Evolutionary conservation across 2,888 invertebrate species (phyloP), one percentile per base, ranked within the genome.

Genomic region (Latrodectus hesperus): DNA sequence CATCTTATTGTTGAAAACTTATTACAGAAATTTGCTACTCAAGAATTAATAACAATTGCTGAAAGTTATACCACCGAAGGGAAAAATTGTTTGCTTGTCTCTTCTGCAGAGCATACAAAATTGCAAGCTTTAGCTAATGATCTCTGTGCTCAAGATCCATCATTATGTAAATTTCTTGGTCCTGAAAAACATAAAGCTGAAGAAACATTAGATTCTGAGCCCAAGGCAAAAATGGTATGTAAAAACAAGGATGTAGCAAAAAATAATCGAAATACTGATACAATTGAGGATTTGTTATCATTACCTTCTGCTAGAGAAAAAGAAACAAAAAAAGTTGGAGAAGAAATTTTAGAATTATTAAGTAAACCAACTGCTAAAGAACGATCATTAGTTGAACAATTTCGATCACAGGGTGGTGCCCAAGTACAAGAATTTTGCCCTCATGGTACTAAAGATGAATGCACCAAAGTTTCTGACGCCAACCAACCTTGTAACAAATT

Each of bases 341-440:
- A 99, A 92, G 99, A 99, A 93, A 99, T 99, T 83, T 94, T 98
- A 91, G 97, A 97, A 91, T 93, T 99, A 17, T 93, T 99, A 0
- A 98, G 97, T 90, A 97, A 97, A 92, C 98, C 98, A 11, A 98
- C 98, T 0, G 98, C 98, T 0, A 99, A 99, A 92, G 98, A 99
- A 92, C 95, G 96, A 91, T 97, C 97, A 0, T 93, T 99, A n/a
- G 97, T 98, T 0, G 98, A 99, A 93, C 95, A 97, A 91, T 99
- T 99, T 92, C 95, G 97, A 91, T 98, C 98, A 17, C 98, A 98
- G 93, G 98, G 98, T 91, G 98, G 96, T 90, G 91, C 91, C 73
- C 93, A 93, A 90, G 92, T 93, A 38, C 92, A 93, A 95, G 98
- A 99, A 92, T 99, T 98, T 93, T 99, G 99, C 92, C 97, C 97